phyloP scores from a whole-genome alignment of 1,140 invertebrate species.

The Chlorops oryzae region DNA sequence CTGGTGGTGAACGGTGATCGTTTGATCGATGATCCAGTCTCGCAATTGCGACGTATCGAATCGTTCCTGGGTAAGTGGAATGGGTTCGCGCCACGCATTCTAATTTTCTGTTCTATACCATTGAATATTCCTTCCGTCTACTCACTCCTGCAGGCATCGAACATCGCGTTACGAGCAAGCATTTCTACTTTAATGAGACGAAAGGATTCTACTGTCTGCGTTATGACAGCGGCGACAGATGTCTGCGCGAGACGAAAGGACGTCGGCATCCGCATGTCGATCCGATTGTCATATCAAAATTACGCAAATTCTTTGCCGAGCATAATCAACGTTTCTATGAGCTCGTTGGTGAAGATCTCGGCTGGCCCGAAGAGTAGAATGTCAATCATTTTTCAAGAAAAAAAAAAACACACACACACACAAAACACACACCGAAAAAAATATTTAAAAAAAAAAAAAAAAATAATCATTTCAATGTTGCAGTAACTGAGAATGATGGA shows the following conservation, averaged over 20 bases:
- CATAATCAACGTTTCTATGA: slow-evolving; percentile 95
- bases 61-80: slow-evolving; percentile 72
- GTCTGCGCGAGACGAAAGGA: slow-evolving; percentile 91
- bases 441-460: slow-evolving; percentile 2
- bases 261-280: slow-evolving; percentile 84
- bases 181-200: slow-evolving; percentile 96
- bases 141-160: slow-evolving; percentile 38
- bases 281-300: slow-evolving; percentile 73
- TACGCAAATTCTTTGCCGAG: slow-evolving; percentile 87
- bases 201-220: slow-evolving; percentile 95
- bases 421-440: neutral
- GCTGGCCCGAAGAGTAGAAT: slow-evolving; percentile 49
- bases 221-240: slow-evolving; percentile 77
- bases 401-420: neutral
- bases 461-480: slow-evolving; percentile 1
- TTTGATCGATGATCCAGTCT: slow-evolving; percentile 89
- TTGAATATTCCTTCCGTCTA: no score
- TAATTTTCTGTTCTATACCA: no score
- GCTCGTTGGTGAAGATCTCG: slow-evolving; percentile 84
- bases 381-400: neutral
- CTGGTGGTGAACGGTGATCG: slow-evolving; percentile 93
- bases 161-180: slow-evolving; percentile 70
- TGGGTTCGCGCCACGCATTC: no score
- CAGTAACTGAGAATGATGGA: slow-evolving; percentile 23
- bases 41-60: slow-evolving; percentile 81